Percentiles rank a stretch among this genome's conserved stretches.
phyloP scores from a whole-genome alignment of 2,797 vertebrate species.

The Capromys pilorides region DNA sequence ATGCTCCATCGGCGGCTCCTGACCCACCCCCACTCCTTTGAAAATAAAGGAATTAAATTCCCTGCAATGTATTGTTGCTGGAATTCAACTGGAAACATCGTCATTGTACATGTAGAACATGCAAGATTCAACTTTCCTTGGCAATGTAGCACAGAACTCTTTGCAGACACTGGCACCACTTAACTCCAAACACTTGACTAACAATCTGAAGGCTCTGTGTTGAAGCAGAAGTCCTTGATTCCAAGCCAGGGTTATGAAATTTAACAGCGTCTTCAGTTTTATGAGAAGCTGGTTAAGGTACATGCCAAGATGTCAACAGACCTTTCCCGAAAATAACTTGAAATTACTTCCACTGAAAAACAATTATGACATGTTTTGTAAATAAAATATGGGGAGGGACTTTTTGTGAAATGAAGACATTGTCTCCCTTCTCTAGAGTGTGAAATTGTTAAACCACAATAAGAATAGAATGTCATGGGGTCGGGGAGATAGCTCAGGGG shows the following conservation, averaged over 20 bases:
- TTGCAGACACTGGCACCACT: neutral
- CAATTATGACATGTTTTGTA: neutral
- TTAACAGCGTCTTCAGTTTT: neutral
- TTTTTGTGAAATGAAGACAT: constrained; percentile 24
- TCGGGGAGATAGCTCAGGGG: too few relatives aligned
- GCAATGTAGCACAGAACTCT: constrained; percentile 17
- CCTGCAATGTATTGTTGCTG: neutral
- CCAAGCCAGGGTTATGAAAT: neutral
- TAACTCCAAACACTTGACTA: neutral
- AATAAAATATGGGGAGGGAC: neutral
- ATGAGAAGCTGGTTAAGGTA: neutral
- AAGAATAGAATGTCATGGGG: too few relatives aligned
- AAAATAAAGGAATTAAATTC: constrained; percentile 26
- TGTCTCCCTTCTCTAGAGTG: neutral
- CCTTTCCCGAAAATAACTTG: constrained; percentile 22
- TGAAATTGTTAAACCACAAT: neutral
- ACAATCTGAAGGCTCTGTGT: neutral
- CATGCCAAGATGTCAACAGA: neutral
- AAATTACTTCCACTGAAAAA: neutral
- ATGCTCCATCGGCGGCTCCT: neutral
- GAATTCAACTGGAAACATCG: neutral
- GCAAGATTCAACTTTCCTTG: neutral
- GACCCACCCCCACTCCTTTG: neutral
- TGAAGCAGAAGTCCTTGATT: constrained; percentile 13
- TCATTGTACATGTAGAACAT: neutral